These are phyloP conservation scores for Oscheius sp. DNA, from an alignment of 2,888 invertebrate genomes.

Conservation along the genomic window DNA sequence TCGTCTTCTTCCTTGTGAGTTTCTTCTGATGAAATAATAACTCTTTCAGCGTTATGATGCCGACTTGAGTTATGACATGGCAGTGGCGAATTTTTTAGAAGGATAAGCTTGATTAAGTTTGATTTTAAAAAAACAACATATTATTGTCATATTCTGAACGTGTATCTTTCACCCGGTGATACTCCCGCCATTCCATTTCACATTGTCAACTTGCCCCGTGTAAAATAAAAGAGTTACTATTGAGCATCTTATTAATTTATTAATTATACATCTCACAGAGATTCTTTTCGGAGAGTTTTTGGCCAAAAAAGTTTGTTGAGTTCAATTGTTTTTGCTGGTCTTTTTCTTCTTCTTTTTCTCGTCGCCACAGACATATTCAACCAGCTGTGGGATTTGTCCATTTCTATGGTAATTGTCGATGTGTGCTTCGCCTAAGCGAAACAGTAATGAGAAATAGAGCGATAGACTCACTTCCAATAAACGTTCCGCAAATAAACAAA, in stretches of 20 bases:
- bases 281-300: slow-evolving; percentile 7
- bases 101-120: too few relatives aligned
- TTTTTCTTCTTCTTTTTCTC: slow-evolving; percentile 62
- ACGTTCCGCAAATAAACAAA: slow-evolving; percentile 69
- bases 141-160: not conserved
- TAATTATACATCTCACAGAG: slow-evolving; percentile 11
- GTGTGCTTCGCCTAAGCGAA: slow-evolving; percentile 61
- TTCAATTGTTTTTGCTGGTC: slow-evolving; percentile 20
- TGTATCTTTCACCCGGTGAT: not conserved
- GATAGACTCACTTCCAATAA: slow-evolving; percentile 63
- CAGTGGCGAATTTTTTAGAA: too few relatives aligned
- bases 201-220: not conserved
- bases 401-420: slow-evolving; percentile 68
- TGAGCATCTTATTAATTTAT: slow-evolving; percentile 18
- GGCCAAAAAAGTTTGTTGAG: not conserved
- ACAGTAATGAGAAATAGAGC: not conserved
- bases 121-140: not conserved
- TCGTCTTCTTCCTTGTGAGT: too few relatives aligned
- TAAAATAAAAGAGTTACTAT: not conserved
- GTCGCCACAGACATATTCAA: slow-evolving; percentile 69
- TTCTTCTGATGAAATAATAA: too few relatives aligned
- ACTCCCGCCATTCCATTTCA: not conserved
- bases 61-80: too few relatives aligned
- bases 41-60: too few relatives aligned
- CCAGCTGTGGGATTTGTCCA: slow-evolving; percentile 65